Base-by-base conservation (phyloP, 92 coral and sea anemone genomes). In the Heteractis magnifica region DNA sequence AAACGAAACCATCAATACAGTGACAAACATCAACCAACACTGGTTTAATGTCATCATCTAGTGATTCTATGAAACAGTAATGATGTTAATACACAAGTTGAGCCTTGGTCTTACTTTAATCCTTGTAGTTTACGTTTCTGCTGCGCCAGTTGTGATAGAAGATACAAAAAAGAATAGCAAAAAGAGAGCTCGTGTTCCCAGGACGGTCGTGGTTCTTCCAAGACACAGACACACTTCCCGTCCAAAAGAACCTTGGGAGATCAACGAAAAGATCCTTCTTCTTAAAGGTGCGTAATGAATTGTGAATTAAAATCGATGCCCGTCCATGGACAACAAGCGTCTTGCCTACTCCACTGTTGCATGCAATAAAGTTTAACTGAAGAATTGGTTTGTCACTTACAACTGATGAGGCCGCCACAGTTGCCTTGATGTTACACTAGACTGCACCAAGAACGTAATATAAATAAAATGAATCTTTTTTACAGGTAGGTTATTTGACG, bases 161-260 rank as follows among this genome's bases (percentile, higher is more conserved):
- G 88, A 87, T 50, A 87, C 85, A 75, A 71, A 84, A 68, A 79
- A 77, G 15, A 79, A 75, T 64, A 80, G 82, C 62, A 92, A 91
- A 85, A 89, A 91, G 95, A 92, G 79, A 92, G 83, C 79, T 58
- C 85, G 86, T 65, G 4, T 85, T 11, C 72, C 81, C 10, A 49
- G 82, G 49, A 49, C 87, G 13, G 82, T 65, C 60, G 84, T 78
- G 18, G 52, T 64, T 64, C 9, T 75, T 59, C 64, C 77, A 10
- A 52, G 84, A 58, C 51, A 68, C 9, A 72, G 77, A 65, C 18
- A 65, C 53, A 81, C 59, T 41, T 71, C 89, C 15, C 52, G 73
- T 60, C 83, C 86, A n/a, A 92, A 84, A 72, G 98, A 97, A 78
- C 98, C 98, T 55, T 97, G 99, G 99, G 95, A 97, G 77, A 95